Conservation (phyloP, 1,140 invertebrate species). For the Saxidomus purpurata region DNA sequence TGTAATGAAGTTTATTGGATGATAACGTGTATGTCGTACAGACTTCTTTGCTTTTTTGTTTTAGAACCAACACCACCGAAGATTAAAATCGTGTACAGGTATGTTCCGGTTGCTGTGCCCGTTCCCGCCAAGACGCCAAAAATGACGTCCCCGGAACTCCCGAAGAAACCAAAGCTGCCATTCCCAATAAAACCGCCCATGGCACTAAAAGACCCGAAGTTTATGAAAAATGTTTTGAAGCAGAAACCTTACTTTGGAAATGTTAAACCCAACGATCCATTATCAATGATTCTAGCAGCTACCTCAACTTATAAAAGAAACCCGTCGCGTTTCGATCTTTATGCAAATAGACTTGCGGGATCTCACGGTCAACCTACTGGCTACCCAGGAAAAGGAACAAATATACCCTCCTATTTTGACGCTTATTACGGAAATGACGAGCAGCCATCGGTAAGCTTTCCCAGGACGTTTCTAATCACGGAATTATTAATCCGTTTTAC, state of each 20-base stretch:
- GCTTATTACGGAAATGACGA: not conserved
- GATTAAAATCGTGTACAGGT: constrained; percentile 19
- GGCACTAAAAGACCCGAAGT: not conserved
- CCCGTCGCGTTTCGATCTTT: not conserved
- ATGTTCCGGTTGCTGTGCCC: not conserved
- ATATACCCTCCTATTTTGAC: not conserved
- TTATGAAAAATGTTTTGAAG: not conserved
- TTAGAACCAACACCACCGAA: not conserved
- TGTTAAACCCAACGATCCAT: not conserved
- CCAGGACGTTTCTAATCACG: not conserved
- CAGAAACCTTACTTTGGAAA: not conserved
- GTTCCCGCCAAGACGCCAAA: not conserved
- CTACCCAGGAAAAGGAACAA: not conserved
- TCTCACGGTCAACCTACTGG: not conserved
- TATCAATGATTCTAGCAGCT: not conserved
- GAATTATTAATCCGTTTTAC: not conserved
- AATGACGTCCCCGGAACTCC: not conserved
- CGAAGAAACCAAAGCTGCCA: not conserved
- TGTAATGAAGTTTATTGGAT: too few species aligned
- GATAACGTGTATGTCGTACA: too few species aligned
- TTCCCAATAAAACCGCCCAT: not conserved
- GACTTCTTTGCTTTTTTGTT: too few species aligned
- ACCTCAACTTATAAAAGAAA: not conserved
- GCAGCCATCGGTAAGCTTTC: not conserved
- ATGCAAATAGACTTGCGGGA: not conserved